Percentiles rank a stretch among this genome's conserved stretches.
Evolutionary conservation across 2,888 invertebrate species (phyloP).

Genomic region (Notocelia uddmanniana): DNA sequence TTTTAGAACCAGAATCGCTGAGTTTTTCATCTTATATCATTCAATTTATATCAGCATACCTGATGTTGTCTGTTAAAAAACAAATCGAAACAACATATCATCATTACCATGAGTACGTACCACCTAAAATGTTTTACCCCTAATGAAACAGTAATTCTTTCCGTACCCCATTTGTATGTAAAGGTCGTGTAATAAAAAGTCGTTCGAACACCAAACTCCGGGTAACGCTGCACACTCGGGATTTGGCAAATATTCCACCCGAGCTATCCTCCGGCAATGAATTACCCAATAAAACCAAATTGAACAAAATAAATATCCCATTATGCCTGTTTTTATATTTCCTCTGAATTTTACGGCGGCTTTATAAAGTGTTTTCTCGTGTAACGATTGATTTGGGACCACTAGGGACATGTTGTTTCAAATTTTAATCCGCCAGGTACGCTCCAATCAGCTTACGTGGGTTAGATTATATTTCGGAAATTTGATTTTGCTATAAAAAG

Average conservation of each 20-base stretch:
- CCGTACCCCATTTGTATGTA: slow-evolving; percentile 73
- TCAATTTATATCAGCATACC: background rate
- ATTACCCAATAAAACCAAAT: slow-evolving; percentile 84
- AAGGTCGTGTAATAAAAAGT: slow-evolving; percentile 71
- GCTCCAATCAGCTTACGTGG: slow-evolving; percentile 3
- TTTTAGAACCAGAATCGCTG: too few species aligned
- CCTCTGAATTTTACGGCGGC: slow-evolving; percentile 56
- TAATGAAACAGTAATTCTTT: slow-evolving; percentile 65
- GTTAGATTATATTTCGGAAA: slow-evolving; percentile 1
- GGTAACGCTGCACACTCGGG: slow-evolving; percentile 63
- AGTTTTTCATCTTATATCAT: too few species aligned
- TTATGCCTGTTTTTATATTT: slow-evolving; percentile 75
- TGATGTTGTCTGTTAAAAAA: background rate
- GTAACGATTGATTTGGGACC: slow-evolving; percentile 46
- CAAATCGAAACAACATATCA: slow-evolving; percentile 8
- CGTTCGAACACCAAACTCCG: slow-evolving; percentile 60
- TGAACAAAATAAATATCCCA: slow-evolving; percentile 81
- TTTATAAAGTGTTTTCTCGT: slow-evolving; percentile 54
- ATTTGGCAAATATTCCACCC: slow-evolving; percentile 68
- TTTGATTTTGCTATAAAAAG: background rate
- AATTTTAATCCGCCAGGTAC: slow-evolving; percentile 23
- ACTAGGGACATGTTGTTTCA: slow-evolving; percentile 46
- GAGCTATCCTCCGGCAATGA: slow-evolving; percentile 73
- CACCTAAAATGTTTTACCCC: slow-evolving; percentile 50
- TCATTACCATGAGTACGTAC: slow-evolving; percentile 33